phyloP scores from a whole-genome alignment of 2,113 vertebrate species.

The Potamarius usumacintae region DNA sequence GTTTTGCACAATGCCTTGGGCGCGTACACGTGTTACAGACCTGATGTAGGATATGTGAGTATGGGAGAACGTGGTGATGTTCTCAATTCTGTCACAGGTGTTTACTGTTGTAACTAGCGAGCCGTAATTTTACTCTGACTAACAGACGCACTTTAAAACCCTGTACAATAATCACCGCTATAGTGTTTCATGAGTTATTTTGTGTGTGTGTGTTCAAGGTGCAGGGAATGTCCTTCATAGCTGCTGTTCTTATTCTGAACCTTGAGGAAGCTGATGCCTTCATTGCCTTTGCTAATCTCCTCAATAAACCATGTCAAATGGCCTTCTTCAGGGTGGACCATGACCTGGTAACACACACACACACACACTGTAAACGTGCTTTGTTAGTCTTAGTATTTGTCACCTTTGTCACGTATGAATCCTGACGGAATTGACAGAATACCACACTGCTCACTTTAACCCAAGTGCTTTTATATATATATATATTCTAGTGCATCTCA shows the following conservation, averaged over 20 bases:
- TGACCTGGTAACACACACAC: constrained; percentile 80
- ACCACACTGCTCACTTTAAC: neutral
- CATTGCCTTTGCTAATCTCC: constrained; percentile 97
- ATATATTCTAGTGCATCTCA: no score
- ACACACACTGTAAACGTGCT: neutral
- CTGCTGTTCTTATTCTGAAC: constrained; percentile 96
- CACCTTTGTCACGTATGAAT: no score
- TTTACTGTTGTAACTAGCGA: neutral
- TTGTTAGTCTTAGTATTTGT: no score
- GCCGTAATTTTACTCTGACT: neutral
- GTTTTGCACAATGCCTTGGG: constrained; percentile 93
- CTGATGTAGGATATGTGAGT: constrained; percentile 97
- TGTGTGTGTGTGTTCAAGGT: constrained; percentile 73
- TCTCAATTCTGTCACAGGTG: neutral
- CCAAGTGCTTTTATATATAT: neutral
- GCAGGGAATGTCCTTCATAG: constrained; percentile 99
- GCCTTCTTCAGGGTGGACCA: constrained; percentile 98
- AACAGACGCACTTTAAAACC: neutral
- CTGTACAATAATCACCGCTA: neutral
- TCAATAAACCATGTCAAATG: constrained; percentile 97
- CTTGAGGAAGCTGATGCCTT: constrained; percentile 96
- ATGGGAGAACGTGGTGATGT: constrained; percentile 1
- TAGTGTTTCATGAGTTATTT: neutral
- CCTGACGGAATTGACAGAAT: neutral
- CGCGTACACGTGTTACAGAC: constrained; percentile 96